Evolutionary conservation across 2,888 invertebrate genomes (phyloP).

Genomic region (Dyspetes luteomarginatus): DNA sequence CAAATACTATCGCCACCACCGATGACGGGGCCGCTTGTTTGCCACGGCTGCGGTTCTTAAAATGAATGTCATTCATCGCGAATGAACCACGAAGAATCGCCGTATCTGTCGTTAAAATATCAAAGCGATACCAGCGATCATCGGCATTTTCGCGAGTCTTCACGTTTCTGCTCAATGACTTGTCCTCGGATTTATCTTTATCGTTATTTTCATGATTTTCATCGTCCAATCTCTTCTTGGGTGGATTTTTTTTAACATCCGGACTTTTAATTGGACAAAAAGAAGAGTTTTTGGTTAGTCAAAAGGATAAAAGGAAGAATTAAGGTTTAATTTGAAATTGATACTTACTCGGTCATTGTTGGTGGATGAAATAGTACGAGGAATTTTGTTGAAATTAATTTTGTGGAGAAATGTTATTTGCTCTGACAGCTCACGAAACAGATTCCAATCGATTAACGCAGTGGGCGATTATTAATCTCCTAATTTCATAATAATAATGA

Average conservation of each 20-base stretch:
- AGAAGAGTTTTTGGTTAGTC: neutral
- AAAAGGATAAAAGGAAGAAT: neutral
- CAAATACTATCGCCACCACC: constrained; percentile 74
- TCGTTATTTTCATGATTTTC: neutral
- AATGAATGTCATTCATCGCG: constrained; percentile 73
- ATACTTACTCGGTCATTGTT: neutral
- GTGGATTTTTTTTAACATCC: no score
- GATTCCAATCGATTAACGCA: no score
- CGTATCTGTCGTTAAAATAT: constrained; percentile 66
- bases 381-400: neutral
- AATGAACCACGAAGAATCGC: constrained; percentile 75
- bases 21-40: constrained; percentile 75
- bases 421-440: no score
- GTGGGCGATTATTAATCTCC: no score
- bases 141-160: neutral
- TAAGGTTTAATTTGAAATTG: neutral
- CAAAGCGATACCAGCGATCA: constrained; percentile 74
- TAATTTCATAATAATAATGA: no score
- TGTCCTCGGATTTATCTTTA: neutral
- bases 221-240: neutral
- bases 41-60: constrained; percentile 76
- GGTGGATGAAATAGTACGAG: neutral
- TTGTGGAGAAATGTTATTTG: neutral
- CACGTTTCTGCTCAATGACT: neutral
- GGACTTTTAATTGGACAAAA: neutral